Percentiles rank a stretch among this genome's conserved stretches.
These are phyloP conservation scores for Siniperca obscura DNA, from an alignment of 2,797 vertebrate genomes.

Conservation along the genomic window DNA sequence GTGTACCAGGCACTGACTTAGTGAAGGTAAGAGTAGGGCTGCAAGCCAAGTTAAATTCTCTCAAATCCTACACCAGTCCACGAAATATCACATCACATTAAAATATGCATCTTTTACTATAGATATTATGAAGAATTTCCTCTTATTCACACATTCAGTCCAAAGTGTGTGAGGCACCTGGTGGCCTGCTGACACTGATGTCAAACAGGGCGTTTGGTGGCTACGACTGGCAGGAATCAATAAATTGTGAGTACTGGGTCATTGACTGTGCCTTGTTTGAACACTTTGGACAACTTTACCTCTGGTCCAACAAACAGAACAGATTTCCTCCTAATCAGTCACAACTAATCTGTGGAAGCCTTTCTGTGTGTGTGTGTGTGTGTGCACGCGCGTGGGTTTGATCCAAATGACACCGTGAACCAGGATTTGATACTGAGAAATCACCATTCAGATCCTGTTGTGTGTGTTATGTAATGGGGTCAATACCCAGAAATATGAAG, in stretches of 20 bases:
- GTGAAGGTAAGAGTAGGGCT: neutral
- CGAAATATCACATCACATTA: neutral
- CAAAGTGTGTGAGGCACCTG: neutral
- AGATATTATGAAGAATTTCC: neutral
- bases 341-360: neutral
- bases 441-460: neutral
- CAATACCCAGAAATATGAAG: neutral
- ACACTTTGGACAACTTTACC: slow-evolving; percentile 2
- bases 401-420: neutral
- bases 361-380: neutral
- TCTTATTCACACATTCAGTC: neutral
- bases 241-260: neutral
- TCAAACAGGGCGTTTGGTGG: neutral
- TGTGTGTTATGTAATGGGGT: neutral
- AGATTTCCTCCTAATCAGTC: neutral
- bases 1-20: neutral
- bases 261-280: slow-evolving; percentile 1
- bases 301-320: slow-evolving; percentile 17
- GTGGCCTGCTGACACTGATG: neutral
- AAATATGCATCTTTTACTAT: neutral
- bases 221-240: neutral
- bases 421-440: slow-evolving; percentile 30
- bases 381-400: neutral
- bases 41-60: neutral
- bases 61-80: neutral